Evolutionary conservation across 2,797 vertebrate species (phyloP).

Genomic region (Spinus pinus): DNA sequence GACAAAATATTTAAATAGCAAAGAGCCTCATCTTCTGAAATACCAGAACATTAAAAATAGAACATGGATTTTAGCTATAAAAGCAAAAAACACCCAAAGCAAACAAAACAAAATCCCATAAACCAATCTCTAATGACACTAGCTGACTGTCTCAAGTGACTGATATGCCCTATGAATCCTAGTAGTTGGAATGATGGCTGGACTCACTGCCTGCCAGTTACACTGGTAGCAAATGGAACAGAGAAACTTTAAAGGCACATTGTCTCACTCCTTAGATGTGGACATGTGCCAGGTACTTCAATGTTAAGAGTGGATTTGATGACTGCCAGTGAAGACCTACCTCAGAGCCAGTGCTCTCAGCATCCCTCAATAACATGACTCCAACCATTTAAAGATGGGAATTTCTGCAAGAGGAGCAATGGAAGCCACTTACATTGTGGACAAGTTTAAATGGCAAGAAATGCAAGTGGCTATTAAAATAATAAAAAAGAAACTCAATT

Average conservation of each 20-base stretch:
- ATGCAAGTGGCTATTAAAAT: background rate
- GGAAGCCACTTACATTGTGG: background rate
- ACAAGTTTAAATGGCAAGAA: background rate
- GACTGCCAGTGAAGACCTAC: background rate
- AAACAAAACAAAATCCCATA: background rate
- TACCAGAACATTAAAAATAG: background rate
- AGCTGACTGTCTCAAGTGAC: background rate
- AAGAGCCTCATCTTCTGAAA: background rate
- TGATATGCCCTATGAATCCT: background rate
- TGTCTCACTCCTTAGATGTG: background rate
- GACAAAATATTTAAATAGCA: background rate
- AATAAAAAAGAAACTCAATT: background rate
- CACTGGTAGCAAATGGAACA: background rate
- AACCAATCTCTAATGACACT: background rate
- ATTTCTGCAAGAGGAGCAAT: background rate
- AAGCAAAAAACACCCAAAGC: background rate
- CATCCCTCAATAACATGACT: background rate
- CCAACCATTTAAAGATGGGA: rapidly evolving
- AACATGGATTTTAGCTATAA: background rate
- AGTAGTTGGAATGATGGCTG: background rate
- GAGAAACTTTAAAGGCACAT: background rate
- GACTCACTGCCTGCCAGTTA: background rate
- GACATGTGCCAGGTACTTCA: background rate
- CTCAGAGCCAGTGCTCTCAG: background rate
- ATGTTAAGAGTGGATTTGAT: background rate